phyloP scores from a whole-genome alignment of 2,113 vertebrate genomes.

The Mustela nigripes region DNA sequence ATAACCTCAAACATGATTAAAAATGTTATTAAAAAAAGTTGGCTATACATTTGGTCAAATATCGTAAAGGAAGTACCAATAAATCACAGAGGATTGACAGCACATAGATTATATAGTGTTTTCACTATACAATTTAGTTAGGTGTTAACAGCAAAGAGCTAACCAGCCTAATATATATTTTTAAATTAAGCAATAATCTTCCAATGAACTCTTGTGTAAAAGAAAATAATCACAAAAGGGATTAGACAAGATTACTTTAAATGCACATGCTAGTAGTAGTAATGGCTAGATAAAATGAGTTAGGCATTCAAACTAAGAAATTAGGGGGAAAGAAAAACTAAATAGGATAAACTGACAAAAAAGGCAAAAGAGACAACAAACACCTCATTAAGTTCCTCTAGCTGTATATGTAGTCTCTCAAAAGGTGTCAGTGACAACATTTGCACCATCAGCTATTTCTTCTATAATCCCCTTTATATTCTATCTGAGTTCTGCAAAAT shows the following conservation, averaged over 20 bases:
- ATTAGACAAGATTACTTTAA: not conserved
- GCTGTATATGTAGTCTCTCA: not conserved
- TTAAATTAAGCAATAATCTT: not conserved
- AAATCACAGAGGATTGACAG: not conserved
- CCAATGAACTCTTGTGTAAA: not conserved
- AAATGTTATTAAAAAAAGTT: not conserved
- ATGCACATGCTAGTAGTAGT: not conserved
- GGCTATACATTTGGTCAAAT: not conserved
- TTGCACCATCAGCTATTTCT: not conserved
- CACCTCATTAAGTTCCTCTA: not conserved
- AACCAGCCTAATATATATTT: not conserved
- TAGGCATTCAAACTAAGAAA: not conserved
- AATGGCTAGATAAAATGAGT: not conserved
- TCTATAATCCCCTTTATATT: not conserved
- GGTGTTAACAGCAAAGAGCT: not conserved
- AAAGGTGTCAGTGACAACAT: not conserved
- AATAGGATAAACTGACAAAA: not conserved
- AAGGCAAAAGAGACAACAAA: not conserved
- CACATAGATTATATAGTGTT: not conserved
- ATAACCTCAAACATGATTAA: not conserved
- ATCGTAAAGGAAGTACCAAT: not conserved
- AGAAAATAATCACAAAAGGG: not conserved
- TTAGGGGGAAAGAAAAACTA: not conserved
- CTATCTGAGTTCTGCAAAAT: not conserved
- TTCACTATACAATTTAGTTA: not conserved